phyloP scores from a whole-genome alignment of 1,140 invertebrate species.

The Ceratosolen fusciceps region DNA sequence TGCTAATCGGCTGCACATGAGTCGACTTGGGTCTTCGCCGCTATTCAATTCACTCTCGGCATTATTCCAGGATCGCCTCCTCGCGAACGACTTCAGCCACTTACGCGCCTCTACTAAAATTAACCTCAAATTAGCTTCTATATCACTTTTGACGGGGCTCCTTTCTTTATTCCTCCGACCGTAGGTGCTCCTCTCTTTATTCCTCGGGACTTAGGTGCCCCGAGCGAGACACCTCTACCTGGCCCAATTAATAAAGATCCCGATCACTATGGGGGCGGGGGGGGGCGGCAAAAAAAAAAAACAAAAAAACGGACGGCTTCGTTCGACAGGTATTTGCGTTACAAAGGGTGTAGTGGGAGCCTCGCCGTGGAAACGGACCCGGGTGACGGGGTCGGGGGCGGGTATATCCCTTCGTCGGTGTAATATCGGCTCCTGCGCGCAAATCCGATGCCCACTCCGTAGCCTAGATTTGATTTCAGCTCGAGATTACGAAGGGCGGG shows the following conservation, averaged over 20 bases:
- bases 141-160: conserved; percentile 21
- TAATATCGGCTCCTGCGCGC: conserved; percentile 38
- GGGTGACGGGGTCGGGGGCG: too few species aligned
- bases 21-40: conserved; percentile 15
- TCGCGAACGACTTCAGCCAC: background rate
- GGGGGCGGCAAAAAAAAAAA: too few species aligned
- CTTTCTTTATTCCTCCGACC: too few species aligned
- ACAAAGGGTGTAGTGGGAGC: too few species aligned
- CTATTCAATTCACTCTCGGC: conserved; percentile 29
- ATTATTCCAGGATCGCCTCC: conserved; percentile 26
- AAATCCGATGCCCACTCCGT: conserved; percentile 46
- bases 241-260: too few species aligned
- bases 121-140: conserved; percentile 27
- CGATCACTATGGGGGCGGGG: too few species aligned
- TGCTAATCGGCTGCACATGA: conserved; percentile 38
- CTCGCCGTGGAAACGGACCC: too few species aligned
- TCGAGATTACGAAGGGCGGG: conserved; percentile 58
- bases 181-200: background rate
- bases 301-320: too few species aligned
- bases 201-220: too few species aligned
- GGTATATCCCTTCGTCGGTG: conserved; percentile 8
- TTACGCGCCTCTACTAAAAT: background rate
- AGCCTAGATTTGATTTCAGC: conserved; percentile 64
- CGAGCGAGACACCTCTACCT: too few species aligned
- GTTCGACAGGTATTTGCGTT: too few species aligned